phyloP scores from a whole-genome alignment of 2,797 vertebrate species.

The Brachyrhaphis roseni region DNA sequence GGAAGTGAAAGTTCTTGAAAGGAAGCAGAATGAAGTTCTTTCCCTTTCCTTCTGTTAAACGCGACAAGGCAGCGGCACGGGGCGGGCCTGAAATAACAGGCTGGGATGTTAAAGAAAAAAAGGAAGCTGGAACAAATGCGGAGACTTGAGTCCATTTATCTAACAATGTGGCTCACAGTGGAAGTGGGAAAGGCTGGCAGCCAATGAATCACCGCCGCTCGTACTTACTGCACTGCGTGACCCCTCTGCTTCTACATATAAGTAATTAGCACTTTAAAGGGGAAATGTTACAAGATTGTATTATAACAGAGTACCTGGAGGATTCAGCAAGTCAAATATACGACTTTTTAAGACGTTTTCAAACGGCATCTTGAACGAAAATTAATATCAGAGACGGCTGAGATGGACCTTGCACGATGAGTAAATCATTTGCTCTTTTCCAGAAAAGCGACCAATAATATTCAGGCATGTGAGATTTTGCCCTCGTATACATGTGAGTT shows the following conservation, averaged over 20 bases:
- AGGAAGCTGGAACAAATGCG: constrained; percentile 62
- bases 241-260: not conserved
- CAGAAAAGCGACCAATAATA: no score
- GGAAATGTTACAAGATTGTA: not conserved
- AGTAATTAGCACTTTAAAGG: not conserved
- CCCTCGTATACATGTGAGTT: no score
- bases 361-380: no score
- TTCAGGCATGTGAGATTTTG: no score
- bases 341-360: no score
- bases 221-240: constrained; percentile 22
- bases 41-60: constrained; percentile 60
- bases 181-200: constrained; percentile 53
- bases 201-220: constrained; percentile 49
- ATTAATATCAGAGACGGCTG: no score
- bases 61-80: constrained; percentile 47
- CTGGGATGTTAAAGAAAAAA: constrained; percentile 49
- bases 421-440: no score
- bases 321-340: no score
- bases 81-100: constrained; percentile 60
- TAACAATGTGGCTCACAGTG: constrained; percentile 54
- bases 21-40: constrained; percentile 54
- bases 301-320: not conserved
- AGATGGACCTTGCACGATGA: no score
- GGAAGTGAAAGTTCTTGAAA: constrained; percentile 43
- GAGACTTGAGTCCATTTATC: constrained; percentile 66